These are phyloP conservation scores for Dinocampus coccinellae DNA, from an alignment of 2,888 invertebrate species.

Conservation along the genomic window DNA sequence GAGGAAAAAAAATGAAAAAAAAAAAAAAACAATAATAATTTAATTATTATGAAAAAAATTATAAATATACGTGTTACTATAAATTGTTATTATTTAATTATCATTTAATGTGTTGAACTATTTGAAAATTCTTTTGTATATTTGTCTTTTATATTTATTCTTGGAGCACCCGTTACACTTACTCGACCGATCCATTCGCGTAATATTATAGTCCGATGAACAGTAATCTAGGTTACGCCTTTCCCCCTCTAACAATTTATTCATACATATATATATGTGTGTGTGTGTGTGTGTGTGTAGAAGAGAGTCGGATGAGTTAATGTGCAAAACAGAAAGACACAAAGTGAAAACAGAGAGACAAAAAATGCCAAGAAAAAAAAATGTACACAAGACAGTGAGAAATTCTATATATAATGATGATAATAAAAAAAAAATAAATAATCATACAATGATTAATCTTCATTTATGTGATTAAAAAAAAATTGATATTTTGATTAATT, in stretches of 20 bases:
- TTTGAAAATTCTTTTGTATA: neutral
- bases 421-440: neutral
- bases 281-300: neutral
- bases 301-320: neutral
- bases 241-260: slow-evolving; percentile 53
- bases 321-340: too few relatives aligned
- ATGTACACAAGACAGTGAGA: too few relatives aligned
- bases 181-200: slow-evolving; percentile 51
- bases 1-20: too few relatives aligned
- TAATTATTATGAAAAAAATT: too few relatives aligned
- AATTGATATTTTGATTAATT: neutral
- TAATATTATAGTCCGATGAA: slow-evolving; percentile 59
- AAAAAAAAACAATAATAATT: too few relatives aligned
- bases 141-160: slow-evolving; percentile 8
- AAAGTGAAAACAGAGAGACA: neutral
- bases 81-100: neutral
- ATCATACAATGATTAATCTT: neutral
- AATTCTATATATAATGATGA: too few relatives aligned
- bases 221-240: slow-evolving; percentile 61
- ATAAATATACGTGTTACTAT: too few relatives aligned
- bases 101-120: neutral
- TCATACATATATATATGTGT: neutral
- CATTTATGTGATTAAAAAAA: neutral
- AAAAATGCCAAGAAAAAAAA: too few relatives aligned
- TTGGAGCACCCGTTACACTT: slow-evolving; percentile 52